Evolutionary conservation across 23 tunicate genomes (phyloP), one percentile per base, ranked within the genome.

Genomic region (Ciona savignyi): DNA sequence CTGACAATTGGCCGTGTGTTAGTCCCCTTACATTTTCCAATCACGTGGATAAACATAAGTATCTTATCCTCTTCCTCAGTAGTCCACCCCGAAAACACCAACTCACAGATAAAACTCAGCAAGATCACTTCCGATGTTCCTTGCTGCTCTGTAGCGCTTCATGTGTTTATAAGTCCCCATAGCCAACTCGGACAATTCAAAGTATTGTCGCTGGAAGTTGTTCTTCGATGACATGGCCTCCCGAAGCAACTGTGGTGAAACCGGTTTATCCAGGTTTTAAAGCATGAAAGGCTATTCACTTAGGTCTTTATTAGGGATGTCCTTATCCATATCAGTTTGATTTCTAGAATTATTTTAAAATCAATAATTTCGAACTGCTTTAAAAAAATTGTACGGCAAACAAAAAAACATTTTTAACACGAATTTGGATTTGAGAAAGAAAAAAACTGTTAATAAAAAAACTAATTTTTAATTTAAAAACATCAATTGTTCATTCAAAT

Each of bases 131-230:
- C 97, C 97, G 32, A 91, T 80, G 29, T 68, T 75, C 23, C 86
- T 34, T 1, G 90, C 91, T 49, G 82, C 76, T 65, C 97, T 71
- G 70, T 68, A 85, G 32, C 84, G 79, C 0, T 69, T 83, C 86
- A 80, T 91, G 83, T 91, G 97, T 35, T 91, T 91, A 51, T 74
- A 91, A 25, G 91, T 91, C 51, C 97, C 97, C 90, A 91, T 91
- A 0, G 97, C 91, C 26, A 91, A 70, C 51, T 91, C 97, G 27
- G 97, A 75, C 2, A 91, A 74, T 63, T 80, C 91, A 60, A 91
- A 85, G 67, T 91, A 91, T 25, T 91, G 90, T 28, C 34, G 51
- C 28, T 83, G 79, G 33, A 91, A 91, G 29, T 91, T 85, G 56
- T 71, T 77, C 65, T 80, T 80, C n/a, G 97, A 91, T 4, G 97